These are phyloP conservation scores for Miichthys miiuy DNA, from an alignment of 2,797 vertebrate genomes.

Conservation along the genomic window DNA sequence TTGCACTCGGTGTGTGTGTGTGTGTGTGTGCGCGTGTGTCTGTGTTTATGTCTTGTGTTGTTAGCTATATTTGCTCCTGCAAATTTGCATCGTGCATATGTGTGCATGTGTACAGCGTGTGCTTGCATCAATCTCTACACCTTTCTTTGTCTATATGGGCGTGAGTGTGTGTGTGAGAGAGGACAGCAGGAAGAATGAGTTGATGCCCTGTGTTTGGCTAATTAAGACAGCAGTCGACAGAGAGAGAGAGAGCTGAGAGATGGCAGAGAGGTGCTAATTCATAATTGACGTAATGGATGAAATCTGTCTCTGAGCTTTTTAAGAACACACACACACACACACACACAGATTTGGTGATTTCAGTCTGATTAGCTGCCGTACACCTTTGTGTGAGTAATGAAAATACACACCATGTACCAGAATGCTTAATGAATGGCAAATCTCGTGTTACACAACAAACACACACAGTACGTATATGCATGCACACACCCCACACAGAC, in stretches of 20 bases:
- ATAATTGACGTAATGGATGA: slow-evolving; percentile 95
- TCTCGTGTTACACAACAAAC: slow-evolving; percentile 33
- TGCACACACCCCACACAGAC: background rate
- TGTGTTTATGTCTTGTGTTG: slow-evolving; percentile 17
- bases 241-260: slow-evolving; percentile 81
- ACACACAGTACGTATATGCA: background rate
- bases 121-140: slow-evolving; percentile 35
- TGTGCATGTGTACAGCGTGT: slow-evolving; percentile 31
- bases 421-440: slow-evolving; percentile 84
- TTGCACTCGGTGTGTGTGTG: slow-evolving; percentile 34
- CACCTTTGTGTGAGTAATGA: slow-evolving; percentile 91
- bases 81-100: slow-evolving; percentile 45
- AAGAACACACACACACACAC: slow-evolving; percentile 70
- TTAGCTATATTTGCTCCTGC: slow-evolving; percentile 23
- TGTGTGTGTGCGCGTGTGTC: slow-evolving; percentile 14
- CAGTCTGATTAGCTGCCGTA: slow-evolving; percentile 88
- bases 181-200: slow-evolving; percentile 76
- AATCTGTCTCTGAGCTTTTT: slow-evolving; percentile 91
- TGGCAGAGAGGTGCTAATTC: slow-evolving; percentile 87
- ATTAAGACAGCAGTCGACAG: slow-evolving; percentile 91
- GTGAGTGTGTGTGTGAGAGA: slow-evolving; percentile 11
- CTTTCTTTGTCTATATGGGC: slow-evolving; percentile 20
- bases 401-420: slow-evolving; percentile 84
- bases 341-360: slow-evolving; percentile 81
- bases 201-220: slow-evolving; percentile 86